phyloP scores from a whole-genome alignment of 2,888 invertebrate genomes.

The Unio pictorum region DNA sequence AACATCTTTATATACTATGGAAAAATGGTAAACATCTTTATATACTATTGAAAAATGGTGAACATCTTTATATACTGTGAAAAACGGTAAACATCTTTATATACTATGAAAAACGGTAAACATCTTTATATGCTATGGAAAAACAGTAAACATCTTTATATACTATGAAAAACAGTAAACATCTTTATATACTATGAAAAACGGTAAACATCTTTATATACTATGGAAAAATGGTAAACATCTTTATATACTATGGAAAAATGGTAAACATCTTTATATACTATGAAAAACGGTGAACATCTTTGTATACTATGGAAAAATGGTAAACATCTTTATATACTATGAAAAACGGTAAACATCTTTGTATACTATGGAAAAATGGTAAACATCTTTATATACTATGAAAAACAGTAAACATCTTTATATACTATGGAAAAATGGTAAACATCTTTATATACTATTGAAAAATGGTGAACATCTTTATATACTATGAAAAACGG shows the following conservation, averaged over 20 bases:
- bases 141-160: too few species aligned
- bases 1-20: too few species aligned
- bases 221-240: constrained; percentile 57
- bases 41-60: too few species aligned
- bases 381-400: too few species aligned
- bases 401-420: constrained; percentile 52
- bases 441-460: too few species aligned
- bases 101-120: constrained; percentile 58
- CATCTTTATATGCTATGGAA: not conserved
- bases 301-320: not conserved
- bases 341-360: constrained; percentile 56
- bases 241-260: not conserved
- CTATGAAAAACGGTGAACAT: constrained; percentile 56
- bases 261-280: too few species aligned
- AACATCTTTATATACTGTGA: too few species aligned
- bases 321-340: too few species aligned
- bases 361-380: not conserved
- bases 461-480: constrained; percentile 50
- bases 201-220: too few species aligned
- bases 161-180: constrained; percentile 58
- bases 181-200: not conserved
- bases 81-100: constrained; percentile 46
- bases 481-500: not conserved
- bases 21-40: constrained; percentile 46
- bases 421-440: not conserved